phyloP scores from a whole-genome alignment of 2,888 invertebrate species.

The Nemotelus nigrinus region DNA sequence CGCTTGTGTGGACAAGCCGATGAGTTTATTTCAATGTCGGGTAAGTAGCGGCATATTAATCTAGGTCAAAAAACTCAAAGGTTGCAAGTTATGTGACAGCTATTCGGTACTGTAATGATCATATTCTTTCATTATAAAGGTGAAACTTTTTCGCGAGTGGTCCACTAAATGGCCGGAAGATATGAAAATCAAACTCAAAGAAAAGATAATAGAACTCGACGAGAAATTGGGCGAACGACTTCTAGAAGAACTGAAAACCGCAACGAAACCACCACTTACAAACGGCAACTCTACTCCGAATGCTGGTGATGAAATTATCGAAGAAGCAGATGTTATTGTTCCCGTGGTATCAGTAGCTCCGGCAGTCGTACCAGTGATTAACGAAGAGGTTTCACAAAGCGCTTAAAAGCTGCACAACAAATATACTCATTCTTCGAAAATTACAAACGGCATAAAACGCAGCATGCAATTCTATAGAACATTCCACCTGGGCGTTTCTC shows the following conservation, averaged over 20 bases:
- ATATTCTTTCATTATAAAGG: constrained; percentile 65
- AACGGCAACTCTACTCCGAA: constrained; percentile 19
- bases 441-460: not conserved
- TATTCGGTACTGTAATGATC: not conserved
- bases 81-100: too few species aligned
- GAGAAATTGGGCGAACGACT: constrained; percentile 77
- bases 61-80: too few species aligned
- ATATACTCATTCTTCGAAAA: too few species aligned
- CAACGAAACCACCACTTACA: constrained; percentile 36
- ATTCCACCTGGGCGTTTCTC: not conserved
- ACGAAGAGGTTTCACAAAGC: constrained; percentile 37
- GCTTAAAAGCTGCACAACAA: constrained; percentile 10
- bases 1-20: constrained; percentile 78
- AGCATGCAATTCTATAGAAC: not conserved
- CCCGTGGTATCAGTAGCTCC: not conserved
- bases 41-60: constrained; percentile 65
- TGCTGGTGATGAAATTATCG: not conserved
- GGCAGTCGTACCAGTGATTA: constrained; percentile 23
- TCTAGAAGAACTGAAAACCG: constrained; percentile 65
- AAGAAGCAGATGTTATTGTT: not conserved
- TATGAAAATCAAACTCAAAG: constrained; percentile 75
- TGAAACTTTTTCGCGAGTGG: constrained; percentile 87
- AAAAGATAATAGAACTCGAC: constrained; percentile 77
- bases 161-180: constrained; percentile 80
- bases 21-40: constrained; percentile 84